Percentiles rank a stretch among this genome's conserved stretches.
These are phyloP conservation scores for Hesperia comma DNA, from an alignment of 2,888 invertebrate species.

Conservation along the genomic window DNA sequence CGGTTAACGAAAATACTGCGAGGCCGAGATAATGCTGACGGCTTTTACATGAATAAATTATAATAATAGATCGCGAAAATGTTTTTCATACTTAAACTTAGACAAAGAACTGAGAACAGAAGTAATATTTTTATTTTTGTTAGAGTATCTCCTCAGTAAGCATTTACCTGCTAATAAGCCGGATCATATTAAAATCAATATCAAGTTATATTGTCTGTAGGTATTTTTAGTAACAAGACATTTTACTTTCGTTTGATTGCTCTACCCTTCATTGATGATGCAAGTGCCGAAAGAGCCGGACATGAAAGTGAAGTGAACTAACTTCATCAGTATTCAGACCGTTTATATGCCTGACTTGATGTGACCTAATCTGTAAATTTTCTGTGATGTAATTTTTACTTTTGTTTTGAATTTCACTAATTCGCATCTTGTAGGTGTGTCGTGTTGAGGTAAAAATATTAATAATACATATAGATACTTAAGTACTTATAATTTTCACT, in stretches of 20 bases:
- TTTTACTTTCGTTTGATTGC: constrained; percentile 1
- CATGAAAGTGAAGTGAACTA: constrained; percentile 16
- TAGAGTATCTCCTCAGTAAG: too few relatives aligned
- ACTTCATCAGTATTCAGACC: constrained; percentile 24
- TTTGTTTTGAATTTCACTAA: neutral
- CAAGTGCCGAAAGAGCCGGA: constrained; percentile 1
- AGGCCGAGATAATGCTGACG: constrained; percentile 57
- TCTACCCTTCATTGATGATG: constrained; percentile 10
- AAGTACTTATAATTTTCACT: too few relatives aligned
- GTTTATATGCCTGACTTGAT: neutral
- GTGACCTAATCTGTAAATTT: constrained; percentile 1
- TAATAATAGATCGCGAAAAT: neutral
- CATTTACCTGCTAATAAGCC: too few relatives aligned
- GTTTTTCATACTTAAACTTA: neutral
- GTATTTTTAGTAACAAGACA: neutral
- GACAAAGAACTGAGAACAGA: neutral
- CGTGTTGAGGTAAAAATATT: too few relatives aligned
- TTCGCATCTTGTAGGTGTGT: too few relatives aligned
- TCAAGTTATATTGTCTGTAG: too few relatives aligned
- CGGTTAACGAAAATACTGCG: constrained; percentile 67
- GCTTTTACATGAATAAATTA: constrained; percentile 11
- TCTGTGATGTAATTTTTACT: constrained; percentile 1
- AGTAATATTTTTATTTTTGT: too few relatives aligned
- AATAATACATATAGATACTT: too few relatives aligned
- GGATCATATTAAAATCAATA: too few relatives aligned